A percentile compares a stretch with the other conserved stretches of the same genome.
These are phyloP conservation scores for Chrysolina americana DNA, from an alignment of 2,888 invertebrate genomes.

Conservation along the genomic window DNA sequence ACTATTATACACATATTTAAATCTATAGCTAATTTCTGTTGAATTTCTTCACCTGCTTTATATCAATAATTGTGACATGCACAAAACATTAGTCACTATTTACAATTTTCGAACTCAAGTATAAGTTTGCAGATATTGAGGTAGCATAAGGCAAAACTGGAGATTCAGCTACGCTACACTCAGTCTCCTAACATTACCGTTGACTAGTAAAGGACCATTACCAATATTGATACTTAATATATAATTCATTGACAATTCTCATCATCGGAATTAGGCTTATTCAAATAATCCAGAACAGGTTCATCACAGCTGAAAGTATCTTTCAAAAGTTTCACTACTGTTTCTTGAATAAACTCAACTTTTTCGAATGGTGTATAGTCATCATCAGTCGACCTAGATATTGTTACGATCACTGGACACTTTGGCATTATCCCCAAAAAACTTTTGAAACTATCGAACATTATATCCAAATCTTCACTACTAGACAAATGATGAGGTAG, in stretches of 20 bases:
- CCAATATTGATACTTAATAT: too few relatives aligned
- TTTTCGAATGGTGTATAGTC: conserved; percentile 90
- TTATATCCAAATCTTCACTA: conserved; percentile 76
- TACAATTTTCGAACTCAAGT: too few relatives aligned
- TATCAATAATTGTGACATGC: too few relatives aligned
- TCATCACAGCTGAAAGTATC: conserved; percentile 72
- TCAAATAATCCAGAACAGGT: conserved; percentile 70
- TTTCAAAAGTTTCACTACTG: conserved; percentile 75
- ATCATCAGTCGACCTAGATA: conserved; percentile 89
- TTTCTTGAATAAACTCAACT: conserved; percentile 84
- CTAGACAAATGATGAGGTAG: conserved; percentile 88
- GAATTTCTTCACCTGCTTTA: too few relatives aligned
- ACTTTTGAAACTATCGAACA: conserved; percentile 75
- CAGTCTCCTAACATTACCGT: too few relatives aligned
- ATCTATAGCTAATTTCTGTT: too few relatives aligned
- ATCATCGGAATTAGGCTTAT: conserved; percentile 48
- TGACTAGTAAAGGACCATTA: too few relatives aligned
- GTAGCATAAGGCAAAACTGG: too few relatives aligned
- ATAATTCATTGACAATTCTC: background rate
- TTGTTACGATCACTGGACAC: conserved; percentile 81
- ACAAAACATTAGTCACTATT: too few relatives aligned
- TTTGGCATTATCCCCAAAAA: conserved; percentile 75
- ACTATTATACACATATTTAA: too few relatives aligned
- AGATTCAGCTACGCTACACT: too few relatives aligned
- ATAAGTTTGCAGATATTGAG: too few relatives aligned